Conservation (phyloP, 2,113 vertebrate species). For the Heterocephalus glaber region DNA sequence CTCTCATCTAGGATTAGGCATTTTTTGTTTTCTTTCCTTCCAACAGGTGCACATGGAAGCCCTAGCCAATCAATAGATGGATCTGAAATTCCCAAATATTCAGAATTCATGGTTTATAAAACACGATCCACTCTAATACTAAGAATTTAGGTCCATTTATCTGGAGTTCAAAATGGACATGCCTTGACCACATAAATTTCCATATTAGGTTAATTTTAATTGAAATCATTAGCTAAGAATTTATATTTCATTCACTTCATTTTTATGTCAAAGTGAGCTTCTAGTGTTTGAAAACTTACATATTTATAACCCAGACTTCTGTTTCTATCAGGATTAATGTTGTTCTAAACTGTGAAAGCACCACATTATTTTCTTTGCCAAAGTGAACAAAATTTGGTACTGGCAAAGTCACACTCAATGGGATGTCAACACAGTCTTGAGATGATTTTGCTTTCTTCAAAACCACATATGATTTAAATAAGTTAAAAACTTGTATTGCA, state of each 20-base stretch:
- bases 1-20: not conserved
- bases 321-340: constrained; percentile 58
- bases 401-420: not conserved
- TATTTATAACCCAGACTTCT: constrained; percentile 59
- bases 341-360: constrained; percentile 21
- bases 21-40: not conserved
- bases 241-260: not conserved
- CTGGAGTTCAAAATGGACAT: not conserved
- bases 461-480: constrained; percentile 2
- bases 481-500: not conserved
- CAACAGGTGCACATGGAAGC: not conserved
- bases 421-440: not conserved
- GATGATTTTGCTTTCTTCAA: constrained; percentile 19
- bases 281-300: constrained; percentile 33
- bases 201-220: not conserved
- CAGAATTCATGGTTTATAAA: not conserved
- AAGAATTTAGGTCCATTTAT: not conserved
- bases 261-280: constrained; percentile 32
- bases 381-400: not conserved
- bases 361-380: constrained; percentile 17
- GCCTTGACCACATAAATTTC: not conserved
- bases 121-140: not conserved
- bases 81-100: not conserved
- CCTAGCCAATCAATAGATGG: not conserved
- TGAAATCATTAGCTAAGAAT: constrained; percentile 1